Evolutionary conservation across 1,140 invertebrate genomes (phyloP).

Genomic region (Liolophura sinensis): DNA sequence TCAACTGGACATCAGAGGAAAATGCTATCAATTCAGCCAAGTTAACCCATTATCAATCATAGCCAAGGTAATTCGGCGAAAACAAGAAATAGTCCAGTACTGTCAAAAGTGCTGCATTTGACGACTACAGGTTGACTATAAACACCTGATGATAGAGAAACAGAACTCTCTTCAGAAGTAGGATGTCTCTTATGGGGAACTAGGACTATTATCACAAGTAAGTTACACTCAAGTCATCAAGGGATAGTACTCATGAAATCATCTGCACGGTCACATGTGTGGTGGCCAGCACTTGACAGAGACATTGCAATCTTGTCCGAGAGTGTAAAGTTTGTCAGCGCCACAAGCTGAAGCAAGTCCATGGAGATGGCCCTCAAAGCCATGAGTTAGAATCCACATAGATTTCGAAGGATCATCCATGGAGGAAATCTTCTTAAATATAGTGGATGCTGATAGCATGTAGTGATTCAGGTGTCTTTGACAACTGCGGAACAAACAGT

Average conservation of each 20-base stretch:
- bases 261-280: slow-evolving; percentile 56
- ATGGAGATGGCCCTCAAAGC: slow-evolving; percentile 50
- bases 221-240: slow-evolving; percentile 54
- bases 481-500: slow-evolving; percentile 28
- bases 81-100: too few relatives aligned
- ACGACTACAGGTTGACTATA: too few relatives aligned
- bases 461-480: slow-evolving; percentile 50
- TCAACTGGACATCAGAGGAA: too few relatives aligned
- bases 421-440: slow-evolving; percentile 51
- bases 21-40: too few relatives aligned
- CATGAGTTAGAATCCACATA: slow-evolving; percentile 47
- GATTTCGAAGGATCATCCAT: slow-evolving; percentile 58
- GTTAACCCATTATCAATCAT: too few relatives aligned
- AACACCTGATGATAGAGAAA: too few relatives aligned
- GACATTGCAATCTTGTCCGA: slow-evolving; percentile 56
- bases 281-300: slow-evolving; percentile 60
- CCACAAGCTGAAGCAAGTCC: slow-evolving; percentile 23
- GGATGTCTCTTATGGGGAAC: slow-evolving; percentile 12
- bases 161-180: slow-evolving; percentile 9
- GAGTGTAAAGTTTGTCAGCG: slow-evolving; percentile 55
- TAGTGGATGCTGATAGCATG: slow-evolving; percentile 59
- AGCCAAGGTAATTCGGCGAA: too few relatives aligned
- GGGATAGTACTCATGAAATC: slow-evolving; percentile 63
- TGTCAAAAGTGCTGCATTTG: too few relatives aligned
- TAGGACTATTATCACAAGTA: slow-evolving; percentile 51